Evolutionary conservation across 2,888 invertebrate species (phyloP), one percentile per base, ranked within the genome.

Genomic region (Coleophora deauratella): DNA sequence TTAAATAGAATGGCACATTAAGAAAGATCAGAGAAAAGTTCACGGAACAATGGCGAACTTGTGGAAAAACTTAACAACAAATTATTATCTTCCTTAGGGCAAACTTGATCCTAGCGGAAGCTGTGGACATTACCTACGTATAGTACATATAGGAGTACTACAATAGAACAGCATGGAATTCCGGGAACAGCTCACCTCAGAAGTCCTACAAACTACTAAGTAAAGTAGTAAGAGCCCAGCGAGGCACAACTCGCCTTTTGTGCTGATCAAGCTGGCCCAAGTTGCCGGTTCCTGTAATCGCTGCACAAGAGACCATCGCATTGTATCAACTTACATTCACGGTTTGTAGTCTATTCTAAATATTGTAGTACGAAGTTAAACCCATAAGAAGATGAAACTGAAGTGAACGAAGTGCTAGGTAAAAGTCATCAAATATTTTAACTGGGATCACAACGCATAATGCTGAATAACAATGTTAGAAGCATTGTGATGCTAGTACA

Each of bases 121-220:
- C 3, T 21, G 21, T 6, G 6, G 21, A 6, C 21, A 21, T 6
- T 21, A 21, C 21, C 21, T 21, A 4, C 21, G 3, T 21, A 21
- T 6, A 21, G 21, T 21, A 6, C 21, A n/a, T n/a, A n/a, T n/a
- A n/a, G n/a, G n/a, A n/a, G n/a, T n/a, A n/a, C n/a, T n/a, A n/a
- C n/a, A n/a, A n/a, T n/a, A n/a, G n/a, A n/a, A n/a, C n/a, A n/a
- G n/a, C n/a, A n/a, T n/a, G 21, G 21, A 4, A 21, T 21, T 21
- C 6, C 30, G 34, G 33, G 40, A 42, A 46, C 52, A 44, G 41
- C 40, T 44, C 21, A 21, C 21, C 21, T 21, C 21, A 39, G 66
- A 71, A 72, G 64, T 66, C 68, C 52, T 66, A 63, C 57, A 69
- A 68, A 66, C 62, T 70, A 57, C 40, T 48, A 50, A 57, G 58